phyloP scores from a whole-genome alignment of 2,888 invertebrate genomes.

The Pilophorus perplexus region DNA sequence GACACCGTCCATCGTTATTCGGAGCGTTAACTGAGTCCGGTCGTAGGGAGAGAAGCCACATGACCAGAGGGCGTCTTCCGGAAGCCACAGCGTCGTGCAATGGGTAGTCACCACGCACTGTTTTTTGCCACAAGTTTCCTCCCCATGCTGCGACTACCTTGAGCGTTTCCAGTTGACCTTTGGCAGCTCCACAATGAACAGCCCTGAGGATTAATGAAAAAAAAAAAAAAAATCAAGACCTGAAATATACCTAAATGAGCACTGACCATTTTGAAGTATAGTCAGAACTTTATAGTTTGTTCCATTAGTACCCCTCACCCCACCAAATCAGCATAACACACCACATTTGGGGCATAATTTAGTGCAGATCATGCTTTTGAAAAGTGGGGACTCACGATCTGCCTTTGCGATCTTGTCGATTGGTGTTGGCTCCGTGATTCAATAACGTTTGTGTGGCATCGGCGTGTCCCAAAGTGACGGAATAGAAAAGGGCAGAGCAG shows the following conservation, averaged over 20 bases:
- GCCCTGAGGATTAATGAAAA: constrained; percentile 57
- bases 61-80: constrained; percentile 81
- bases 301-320: not conserved
- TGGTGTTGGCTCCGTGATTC: constrained; percentile 85
- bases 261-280: too few relatives aligned
- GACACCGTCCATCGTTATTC: constrained; percentile 89
- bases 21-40: constrained; percentile 81
- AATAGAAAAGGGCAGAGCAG: constrained; percentile 94
- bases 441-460: constrained; percentile 87
- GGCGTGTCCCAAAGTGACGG: constrained; percentile 92
- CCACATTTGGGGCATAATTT: too few relatives aligned
- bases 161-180: constrained; percentile 88
- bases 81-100: constrained; percentile 94
- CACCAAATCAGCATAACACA: too few relatives aligned
- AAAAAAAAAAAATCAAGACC: not conserved
- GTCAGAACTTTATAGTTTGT: too few relatives aligned
- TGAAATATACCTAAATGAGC: too few relatives aligned
- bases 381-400: constrained; percentile 62
- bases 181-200: constrained; percentile 92
- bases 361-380: not conserved
- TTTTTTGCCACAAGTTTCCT: constrained; percentile 87
- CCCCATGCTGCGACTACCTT: constrained; percentile 71
- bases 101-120: constrained; percentile 91
- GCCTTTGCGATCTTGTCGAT: constrained; percentile 88
- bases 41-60: constrained; percentile 80